These are phyloP conservation scores for Papilio elwesi DNA, from an alignment of 2,888 invertebrate genomes.

Conservation along the genomic window DNA sequence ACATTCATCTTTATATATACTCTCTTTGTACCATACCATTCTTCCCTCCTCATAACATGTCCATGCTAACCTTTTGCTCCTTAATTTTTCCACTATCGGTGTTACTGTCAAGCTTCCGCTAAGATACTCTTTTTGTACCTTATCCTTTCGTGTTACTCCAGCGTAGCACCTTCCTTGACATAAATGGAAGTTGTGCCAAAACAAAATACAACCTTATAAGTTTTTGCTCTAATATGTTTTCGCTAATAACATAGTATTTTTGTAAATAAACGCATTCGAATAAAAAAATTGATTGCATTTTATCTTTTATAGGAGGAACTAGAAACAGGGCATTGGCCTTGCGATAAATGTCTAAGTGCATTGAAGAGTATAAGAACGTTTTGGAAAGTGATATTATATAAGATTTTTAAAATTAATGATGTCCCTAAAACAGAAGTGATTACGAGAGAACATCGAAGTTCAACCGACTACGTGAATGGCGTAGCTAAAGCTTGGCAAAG, in stretches of 20 bases:
- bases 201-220: too few species aligned
- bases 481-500: conserved; percentile 66
- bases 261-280: not conserved
- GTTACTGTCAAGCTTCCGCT: too few species aligned
- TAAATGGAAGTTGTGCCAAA: too few species aligned
- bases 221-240: not conserved
- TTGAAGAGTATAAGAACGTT: conserved; percentile 76
- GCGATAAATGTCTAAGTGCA: conserved; percentile 71
- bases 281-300: conserved; percentile 6
- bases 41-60: too few species aligned
- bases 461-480: conserved; percentile 55
- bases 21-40: too few species aligned
- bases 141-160: too few species aligned
- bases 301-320: conserved; percentile 66
- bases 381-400: conserved; percentile 74
- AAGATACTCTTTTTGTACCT: too few species aligned
- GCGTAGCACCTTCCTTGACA: too few species aligned
- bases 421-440: conserved; percentile 43
- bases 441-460: conserved; percentile 45
- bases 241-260: conserved; percentile 1
- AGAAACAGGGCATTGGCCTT: conserved; percentile 76
- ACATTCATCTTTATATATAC: too few species aligned
- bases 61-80: too few species aligned
- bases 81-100: too few species aligned
- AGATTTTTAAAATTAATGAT: conserved; percentile 63